Conservation (phyloP, 2,113 vertebrate genomes). For the Tragulus kanchil region DNA sequence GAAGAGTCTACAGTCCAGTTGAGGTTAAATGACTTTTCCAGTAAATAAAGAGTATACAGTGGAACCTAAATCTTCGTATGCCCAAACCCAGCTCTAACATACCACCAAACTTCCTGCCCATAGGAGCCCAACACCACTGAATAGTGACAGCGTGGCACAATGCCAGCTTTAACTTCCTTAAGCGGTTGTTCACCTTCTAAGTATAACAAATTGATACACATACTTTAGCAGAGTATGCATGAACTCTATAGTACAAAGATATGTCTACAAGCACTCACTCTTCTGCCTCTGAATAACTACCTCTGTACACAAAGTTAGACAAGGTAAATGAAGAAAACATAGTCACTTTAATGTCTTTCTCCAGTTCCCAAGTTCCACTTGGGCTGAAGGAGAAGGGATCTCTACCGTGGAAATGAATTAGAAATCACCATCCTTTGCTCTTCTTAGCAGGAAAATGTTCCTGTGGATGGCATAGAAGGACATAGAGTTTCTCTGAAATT, state of each 20-base stretch:
- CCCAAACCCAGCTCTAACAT: neutral
- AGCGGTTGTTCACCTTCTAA: neutral
- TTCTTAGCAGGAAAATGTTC: neutral
- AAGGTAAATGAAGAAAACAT: neutral
- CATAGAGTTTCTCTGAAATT: neutral
- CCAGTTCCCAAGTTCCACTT: neutral
- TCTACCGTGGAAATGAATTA: neutral
- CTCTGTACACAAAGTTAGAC: neutral
- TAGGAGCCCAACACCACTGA: neutral
- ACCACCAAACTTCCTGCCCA: neutral
- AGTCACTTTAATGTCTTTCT: neutral
- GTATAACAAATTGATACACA: neutral
- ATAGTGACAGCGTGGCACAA: neutral
- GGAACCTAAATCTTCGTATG: neutral
- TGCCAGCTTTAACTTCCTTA: neutral
- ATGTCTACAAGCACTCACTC: neutral
- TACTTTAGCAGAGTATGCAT: neutral
- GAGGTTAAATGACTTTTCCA: neutral
- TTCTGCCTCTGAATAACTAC: neutral
- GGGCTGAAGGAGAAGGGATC: neutral
- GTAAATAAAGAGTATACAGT: neutral
- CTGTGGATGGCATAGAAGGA: neutral
- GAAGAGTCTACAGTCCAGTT: neutral
- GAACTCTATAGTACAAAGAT: neutral
- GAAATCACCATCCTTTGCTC: neutral